Conservation (phyloP, 2,797 vertebrate genomes). For the Echiichthys vipera region DNA sequence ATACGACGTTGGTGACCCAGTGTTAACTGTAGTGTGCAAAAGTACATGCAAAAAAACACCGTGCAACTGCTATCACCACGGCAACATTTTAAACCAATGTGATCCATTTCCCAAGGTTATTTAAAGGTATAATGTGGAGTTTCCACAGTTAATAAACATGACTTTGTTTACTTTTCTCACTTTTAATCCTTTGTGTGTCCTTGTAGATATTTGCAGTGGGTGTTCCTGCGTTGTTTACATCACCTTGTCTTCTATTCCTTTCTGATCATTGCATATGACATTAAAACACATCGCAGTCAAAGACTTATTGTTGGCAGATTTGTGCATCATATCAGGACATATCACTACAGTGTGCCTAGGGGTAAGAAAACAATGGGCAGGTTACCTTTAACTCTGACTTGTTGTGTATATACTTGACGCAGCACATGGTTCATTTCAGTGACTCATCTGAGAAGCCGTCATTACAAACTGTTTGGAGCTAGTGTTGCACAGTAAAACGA, state of each 20-base stretch:
- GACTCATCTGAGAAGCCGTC: too few species aligned
- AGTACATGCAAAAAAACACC: too few species aligned
- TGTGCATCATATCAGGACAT: neutral
- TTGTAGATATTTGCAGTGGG: neutral
- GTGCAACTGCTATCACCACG: neutral
- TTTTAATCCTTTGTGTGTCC: neutral
- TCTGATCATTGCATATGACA: neutral
- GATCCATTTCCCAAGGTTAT: neutral
- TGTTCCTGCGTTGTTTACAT: neutral
- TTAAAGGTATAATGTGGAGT: neutral
- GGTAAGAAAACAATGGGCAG: neutral
- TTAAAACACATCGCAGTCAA: neutral
- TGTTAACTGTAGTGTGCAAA: too few species aligned
- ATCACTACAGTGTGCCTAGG: neutral
- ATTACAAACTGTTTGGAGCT: too few species aligned
- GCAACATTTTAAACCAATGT: neutral
- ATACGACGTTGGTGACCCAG: too few species aligned
- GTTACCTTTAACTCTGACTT: too few species aligned
- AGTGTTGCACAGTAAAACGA: too few species aligned
- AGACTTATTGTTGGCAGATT: neutral
- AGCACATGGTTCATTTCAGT: too few species aligned
- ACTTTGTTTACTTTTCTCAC: constrained; percentile 5
- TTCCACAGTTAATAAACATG: neutral
- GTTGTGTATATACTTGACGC: too few species aligned
- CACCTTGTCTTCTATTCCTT: neutral